These are phyloP conservation scores for Salvelinus fontinalis DNA, from an alignment of 2,113 vertebrate species.

Conservation along the genomic window DNA sequence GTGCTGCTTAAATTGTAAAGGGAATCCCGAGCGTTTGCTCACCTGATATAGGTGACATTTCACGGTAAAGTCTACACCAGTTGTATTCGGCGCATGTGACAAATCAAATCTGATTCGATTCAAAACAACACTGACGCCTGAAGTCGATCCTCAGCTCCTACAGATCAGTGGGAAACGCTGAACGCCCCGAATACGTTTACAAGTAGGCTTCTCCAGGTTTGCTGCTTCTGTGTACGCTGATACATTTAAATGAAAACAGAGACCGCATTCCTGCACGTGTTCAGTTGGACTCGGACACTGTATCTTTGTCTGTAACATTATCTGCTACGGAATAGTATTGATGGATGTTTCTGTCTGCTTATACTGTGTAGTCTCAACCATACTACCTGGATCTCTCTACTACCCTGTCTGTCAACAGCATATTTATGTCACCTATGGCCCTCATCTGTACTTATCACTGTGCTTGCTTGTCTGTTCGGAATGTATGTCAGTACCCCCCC, in stretches of 20 bases:
- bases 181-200: slow-evolving; percentile 8
- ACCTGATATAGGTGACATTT: too few species aligned
- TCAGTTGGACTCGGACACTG: too few species aligned
- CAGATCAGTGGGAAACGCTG: slow-evolving; percentile 25
- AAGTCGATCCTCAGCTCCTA: slow-evolving; percentile 30
- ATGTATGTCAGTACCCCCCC: background rate
- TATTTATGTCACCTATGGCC: too few species aligned
- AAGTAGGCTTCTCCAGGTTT: background rate
- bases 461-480: background rate
- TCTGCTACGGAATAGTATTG: too few species aligned
- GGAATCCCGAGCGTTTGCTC: too few species aligned
- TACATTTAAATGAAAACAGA: background rate
- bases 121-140: slow-evolving; percentile 8
- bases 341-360: background rate
- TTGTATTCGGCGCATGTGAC: too few species aligned
- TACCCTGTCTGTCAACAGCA: background rate
- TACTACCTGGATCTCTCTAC: background rate
- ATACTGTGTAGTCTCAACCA: too few species aligned
- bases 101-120: too few species aligned
- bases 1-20: too few species aligned
- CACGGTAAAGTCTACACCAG: too few species aligned
- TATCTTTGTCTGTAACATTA: too few species aligned
- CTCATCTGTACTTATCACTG: background rate
- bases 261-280: background rate
- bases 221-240: background rate